Percentiles rank a stretch among this genome's conserved stretches.
phyloP scores from a whole-genome alignment of 2,888 invertebrate genomes.

The Conomelus anceps region DNA sequence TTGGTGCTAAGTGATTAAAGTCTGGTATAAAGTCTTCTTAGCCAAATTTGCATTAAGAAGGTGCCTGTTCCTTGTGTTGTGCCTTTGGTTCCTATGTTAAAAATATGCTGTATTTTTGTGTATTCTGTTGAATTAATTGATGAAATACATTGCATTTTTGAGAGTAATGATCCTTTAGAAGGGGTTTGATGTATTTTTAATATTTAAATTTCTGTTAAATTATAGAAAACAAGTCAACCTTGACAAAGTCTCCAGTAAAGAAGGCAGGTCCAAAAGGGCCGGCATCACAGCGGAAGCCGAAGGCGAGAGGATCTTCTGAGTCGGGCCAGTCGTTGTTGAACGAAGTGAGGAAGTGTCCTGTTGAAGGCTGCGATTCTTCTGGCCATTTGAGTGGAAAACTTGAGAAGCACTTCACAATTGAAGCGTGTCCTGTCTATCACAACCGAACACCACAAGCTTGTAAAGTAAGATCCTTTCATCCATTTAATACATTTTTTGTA shows the following conservation, averaged over 20 bases:
- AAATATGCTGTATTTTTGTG: too few species aligned
- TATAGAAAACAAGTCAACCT: conserved; percentile 45
- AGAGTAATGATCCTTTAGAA: too few species aligned
- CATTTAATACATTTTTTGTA: not conserved
- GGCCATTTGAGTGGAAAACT: conserved; percentile 80
- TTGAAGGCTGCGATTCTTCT: conserved; percentile 76
- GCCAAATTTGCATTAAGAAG: too few species aligned
- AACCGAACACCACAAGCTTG: conserved; percentile 71
- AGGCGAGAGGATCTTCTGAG: conserved; percentile 18
- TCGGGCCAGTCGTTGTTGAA: conserved; percentile 26
- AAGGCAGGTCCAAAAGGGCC: conserved; percentile 42
- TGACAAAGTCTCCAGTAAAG: conserved; percentile 58
- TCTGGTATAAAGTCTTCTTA: too few species aligned
- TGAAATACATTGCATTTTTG: too few species aligned
- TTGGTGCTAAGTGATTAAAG: too few species aligned
- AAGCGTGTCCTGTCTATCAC: conserved; percentile 89
- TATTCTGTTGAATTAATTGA: too few species aligned
- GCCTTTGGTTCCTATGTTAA: too few species aligned
- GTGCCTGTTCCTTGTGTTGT: too few species aligned
- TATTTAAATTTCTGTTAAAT: not conserved
- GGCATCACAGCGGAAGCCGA: conserved; percentile 28
- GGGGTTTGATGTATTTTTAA: not conserved
- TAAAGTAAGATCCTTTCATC: conserved; percentile 42
- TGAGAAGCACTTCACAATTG: conserved; percentile 77
- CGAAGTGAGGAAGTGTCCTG: conserved; percentile 70